phyloP scores from a whole-genome alignment of 1,140 invertebrate species.

The Pseudomyrmex flavicornis region DNA sequence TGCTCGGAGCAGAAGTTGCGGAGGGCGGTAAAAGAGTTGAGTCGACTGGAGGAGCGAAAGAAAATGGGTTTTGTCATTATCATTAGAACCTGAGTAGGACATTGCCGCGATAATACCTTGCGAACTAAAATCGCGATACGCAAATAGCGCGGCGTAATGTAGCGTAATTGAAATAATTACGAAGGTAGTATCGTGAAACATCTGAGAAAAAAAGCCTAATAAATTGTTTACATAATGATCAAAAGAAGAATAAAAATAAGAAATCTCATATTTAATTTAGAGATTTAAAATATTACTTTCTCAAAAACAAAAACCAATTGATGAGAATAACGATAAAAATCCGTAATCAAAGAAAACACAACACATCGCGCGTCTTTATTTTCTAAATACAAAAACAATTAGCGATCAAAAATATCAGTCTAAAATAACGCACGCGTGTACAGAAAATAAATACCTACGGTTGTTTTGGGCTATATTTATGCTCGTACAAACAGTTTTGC shows the following conservation, averaged over 20 bases:
- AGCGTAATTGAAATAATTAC: conserved; percentile 35
- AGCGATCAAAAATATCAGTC: conserved; percentile 39
- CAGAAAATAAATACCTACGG: neutral
- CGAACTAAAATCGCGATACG: conserved; percentile 29
- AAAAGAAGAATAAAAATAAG: neutral
- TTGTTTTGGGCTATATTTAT: conserved; percentile 10
- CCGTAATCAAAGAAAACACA: neutral
- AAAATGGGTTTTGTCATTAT: conserved; percentile 59
- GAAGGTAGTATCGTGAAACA: neutral
- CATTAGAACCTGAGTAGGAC: conserved; percentile 28
- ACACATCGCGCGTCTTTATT: conserved; percentile 22
- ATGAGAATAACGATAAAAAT: too few species aligned
- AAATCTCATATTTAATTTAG: too few species aligned
- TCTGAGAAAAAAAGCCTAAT: conserved; percentile 11
- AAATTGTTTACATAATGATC: conserved; percentile 6
- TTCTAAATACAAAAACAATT: conserved; percentile 15
- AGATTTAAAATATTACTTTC: too few species aligned
- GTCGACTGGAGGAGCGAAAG: conserved; percentile 46
- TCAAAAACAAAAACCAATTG: too few species aligned
- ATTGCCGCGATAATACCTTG: conserved; percentile 26
- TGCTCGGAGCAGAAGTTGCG: conserved; percentile 28
- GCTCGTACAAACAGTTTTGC: neutral
- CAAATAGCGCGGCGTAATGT: conserved; percentile 2
- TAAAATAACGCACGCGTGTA: neutral
- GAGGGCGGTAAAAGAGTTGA: conserved; percentile 27